Evolutionary conservation across 1,140 invertebrate species (phyloP), one percentile per base, ranked within the genome.

Genomic region (Drosophila elegans): DNA sequence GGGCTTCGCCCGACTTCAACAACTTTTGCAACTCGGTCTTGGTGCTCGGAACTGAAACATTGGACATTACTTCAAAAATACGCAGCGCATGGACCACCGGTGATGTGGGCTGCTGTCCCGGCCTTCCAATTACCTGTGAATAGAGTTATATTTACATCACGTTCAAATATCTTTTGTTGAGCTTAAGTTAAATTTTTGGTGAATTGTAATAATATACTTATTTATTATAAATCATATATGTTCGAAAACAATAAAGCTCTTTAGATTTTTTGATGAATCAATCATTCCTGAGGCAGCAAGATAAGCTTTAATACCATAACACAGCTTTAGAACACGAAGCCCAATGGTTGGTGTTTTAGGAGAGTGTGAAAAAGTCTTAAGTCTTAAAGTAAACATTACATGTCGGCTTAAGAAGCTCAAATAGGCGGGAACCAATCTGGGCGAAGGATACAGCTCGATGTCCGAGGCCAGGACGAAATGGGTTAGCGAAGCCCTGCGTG

Each of bases 391-490:
- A 13, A 3, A 60, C 5, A 27, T 13, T 27, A 68, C 59, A 29
- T 5, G 21, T 12, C 32, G 39, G 10, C 56, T 21, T 7, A 29
- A 29, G 0, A 68, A 68, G 0, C 34, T 2, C 11, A 66, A 4
- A 9, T 29, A 68, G 21, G 32, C 61, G 0, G 93, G 91, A 6
- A 95, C 95, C 61, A 97, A 91, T 63, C 95, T 94, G 5, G 96
- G 95, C 93, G 95, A 96, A 16, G 97, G 97, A 93, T 97, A 97
- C 21, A 97, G 94, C 91, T 97, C 97, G 69, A 97, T 97, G 90
- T 98, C 97, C 11, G 96, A 97, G 3, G 96, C 95, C 56, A 98
- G 93, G 38, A 98, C 94, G 91, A 95, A 97, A 83, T 97, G 94
- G 29, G 97, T 97, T 16, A 95, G 92, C 7, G 97, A 95, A 4